A percentile compares a stretch with the other conserved stretches of the same genome.
These are phyloP conservation scores for Picathartes gymnocephalus DNA, from an alignment of 2,113 vertebrate species.

Conservation along the genomic window DNA sequence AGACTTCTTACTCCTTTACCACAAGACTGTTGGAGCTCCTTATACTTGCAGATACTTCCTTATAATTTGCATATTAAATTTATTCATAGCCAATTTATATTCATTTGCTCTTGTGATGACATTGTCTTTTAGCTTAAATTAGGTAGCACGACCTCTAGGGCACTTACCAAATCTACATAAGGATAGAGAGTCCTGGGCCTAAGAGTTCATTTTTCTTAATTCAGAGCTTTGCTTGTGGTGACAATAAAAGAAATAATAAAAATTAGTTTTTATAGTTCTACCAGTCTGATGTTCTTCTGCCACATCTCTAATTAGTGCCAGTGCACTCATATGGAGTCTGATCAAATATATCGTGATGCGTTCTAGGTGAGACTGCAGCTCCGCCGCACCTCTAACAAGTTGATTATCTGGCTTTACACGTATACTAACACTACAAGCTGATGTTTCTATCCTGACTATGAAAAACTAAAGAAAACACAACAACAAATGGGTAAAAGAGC, in stretches of 20 bases:
- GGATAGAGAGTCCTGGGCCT: background rate
- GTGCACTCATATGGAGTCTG: background rate
- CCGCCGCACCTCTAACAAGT: background rate
- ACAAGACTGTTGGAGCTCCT: background rate
- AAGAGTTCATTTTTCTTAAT: background rate
- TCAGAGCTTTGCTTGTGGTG: background rate
- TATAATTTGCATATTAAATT: constrained; percentile 17
- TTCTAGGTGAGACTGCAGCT: background rate
- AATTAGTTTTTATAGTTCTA: background rate
- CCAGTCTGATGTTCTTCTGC: background rate
- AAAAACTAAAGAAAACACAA: background rate
- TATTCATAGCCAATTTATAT: constrained; percentile 46
- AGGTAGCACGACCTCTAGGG: background rate
- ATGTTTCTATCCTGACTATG: background rate
- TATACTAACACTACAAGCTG: background rate
- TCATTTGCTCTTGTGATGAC: background rate
- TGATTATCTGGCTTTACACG: background rate
- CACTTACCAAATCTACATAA: background rate
- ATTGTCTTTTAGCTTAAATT: background rate
- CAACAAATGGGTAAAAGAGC: background rate
- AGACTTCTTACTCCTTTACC: background rate
- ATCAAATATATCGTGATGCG: background rate
- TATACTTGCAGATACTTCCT: background rate
- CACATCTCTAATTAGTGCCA: background rate
- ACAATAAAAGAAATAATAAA: background rate